Conservation (phyloP, 2,797 vertebrate genomes). For the Staurois parvus region DNA sequence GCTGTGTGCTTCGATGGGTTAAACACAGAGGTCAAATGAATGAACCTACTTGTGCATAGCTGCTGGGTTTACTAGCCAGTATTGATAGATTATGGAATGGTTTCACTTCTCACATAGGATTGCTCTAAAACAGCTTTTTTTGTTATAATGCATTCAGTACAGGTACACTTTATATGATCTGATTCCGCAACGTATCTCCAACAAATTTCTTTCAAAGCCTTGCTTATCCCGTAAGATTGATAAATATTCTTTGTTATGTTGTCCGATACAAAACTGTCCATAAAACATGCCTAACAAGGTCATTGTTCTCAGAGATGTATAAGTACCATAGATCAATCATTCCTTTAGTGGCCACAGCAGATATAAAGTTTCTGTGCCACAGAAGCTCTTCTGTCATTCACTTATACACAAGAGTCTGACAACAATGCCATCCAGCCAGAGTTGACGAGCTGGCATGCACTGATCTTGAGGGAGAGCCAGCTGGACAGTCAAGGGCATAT, state of each 20-base stretch:
- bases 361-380: slow-evolving; percentile 27
- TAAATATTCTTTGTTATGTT: background rate
- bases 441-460: slow-evolving; percentile 32
- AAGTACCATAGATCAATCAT: background rate
- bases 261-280: background rate
- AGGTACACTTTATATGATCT: no score
- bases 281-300: background rate
- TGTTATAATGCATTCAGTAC: no score
- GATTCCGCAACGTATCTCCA: background rate
- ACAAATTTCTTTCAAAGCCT: background rate
- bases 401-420: slow-evolving; percentile 4
- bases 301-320: background rate
- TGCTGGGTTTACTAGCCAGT: no score
- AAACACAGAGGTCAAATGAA: no score
- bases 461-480: slow-evolving; percentile 11
- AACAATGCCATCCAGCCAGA: slow-evolving; percentile 9
- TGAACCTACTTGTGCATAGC: no score
- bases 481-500: slow-evolving; percentile 47
- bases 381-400: slow-evolving; percentile 31
- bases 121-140: no score
- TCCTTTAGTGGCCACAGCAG: slow-evolving; percentile 4
- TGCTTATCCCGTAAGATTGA: background rate
- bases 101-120: no score
- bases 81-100: no score
- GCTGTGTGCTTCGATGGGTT: no score